Percentiles rank a stretch among this genome's conserved stretches.
Evolutionary conservation across 1,140 invertebrate species (phyloP).

Genomic region (Belonocnema kinseyi): DNA sequence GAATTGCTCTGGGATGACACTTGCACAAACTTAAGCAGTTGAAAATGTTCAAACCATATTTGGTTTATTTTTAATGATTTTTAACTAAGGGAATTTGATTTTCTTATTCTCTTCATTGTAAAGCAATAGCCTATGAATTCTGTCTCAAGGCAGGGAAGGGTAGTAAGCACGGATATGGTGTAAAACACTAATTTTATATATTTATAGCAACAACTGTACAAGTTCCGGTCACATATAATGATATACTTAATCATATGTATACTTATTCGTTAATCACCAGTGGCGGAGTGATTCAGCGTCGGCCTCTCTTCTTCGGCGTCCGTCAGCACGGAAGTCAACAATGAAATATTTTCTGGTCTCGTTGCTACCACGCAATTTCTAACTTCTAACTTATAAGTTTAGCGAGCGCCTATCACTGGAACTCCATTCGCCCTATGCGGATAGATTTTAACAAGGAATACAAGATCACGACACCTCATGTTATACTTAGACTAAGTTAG

Average conservation of each 20-base stretch:
- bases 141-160: background rate
- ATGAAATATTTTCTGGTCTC: background rate
- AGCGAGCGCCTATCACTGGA: background rate
- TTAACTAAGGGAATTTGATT: too few relatives aligned
- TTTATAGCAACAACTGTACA: conserved; percentile 77
- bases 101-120: background rate
- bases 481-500: conserved; percentile 2
- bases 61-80: too few relatives aligned
- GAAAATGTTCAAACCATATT: too few relatives aligned
- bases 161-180: conserved; percentile 54
- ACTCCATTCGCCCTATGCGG: background rate
- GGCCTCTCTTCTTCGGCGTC: background rate
- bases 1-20: too few relatives aligned
- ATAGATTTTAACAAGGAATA: background rate
- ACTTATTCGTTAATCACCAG: conserved; percentile 43
- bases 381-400: background rate
- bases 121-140: background rate
- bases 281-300: conserved; percentile 17
- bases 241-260: conserved; percentile 63
- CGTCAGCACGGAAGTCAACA: background rate
- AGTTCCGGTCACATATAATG: conserved; percentile 70
- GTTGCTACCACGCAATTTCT: background rate
- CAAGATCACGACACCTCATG: background rate
- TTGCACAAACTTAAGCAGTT: too few relatives aligned
- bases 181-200: conserved; percentile 76